Conservation (phyloP, 2,113 vertebrate genomes). For the Caranx melampygus region DNA sequence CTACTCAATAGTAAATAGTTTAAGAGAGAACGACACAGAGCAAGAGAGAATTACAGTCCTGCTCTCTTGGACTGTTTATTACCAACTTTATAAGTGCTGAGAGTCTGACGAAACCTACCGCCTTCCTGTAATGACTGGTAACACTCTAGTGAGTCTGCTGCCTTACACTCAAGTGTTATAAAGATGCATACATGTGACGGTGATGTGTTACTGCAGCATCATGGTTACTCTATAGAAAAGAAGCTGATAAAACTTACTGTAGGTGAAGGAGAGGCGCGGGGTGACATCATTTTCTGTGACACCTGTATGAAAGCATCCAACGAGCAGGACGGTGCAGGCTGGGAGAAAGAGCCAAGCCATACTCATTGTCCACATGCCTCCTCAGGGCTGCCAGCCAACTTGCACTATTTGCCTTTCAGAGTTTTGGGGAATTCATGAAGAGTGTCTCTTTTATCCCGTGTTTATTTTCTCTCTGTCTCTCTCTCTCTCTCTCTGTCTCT, state of each 20-base stretch:
- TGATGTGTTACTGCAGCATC: not conserved
- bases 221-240: not conserved
- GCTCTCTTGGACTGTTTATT: no score
- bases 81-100: not conserved
- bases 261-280: conserved; percentile 83
- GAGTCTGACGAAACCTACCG: conserved; percentile 12
- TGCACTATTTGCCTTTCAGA: conserved; percentile 70
- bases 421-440: conserved; percentile 77
- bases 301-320: conserved; percentile 54
- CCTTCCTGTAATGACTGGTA: conserved; percentile 32
- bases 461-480: conserved; percentile 43
- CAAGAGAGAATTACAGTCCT: not conserved
- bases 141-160: conserved; percentile 7
- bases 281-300: conserved; percentile 79
- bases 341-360: conserved; percentile 70
- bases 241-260: conserved; percentile 79
- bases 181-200: conserved; percentile 18
- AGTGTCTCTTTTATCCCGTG: conserved; percentile 27
- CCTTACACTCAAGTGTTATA: conserved; percentile 19
- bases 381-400: conserved; percentile 55
- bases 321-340: conserved; percentile 60
- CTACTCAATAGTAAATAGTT: not conserved
- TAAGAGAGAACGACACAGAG: conserved; percentile 19
- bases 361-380: conserved; percentile 69
- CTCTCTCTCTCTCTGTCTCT: not conserved